Evolutionary conservation across 2,888 invertebrate species (phyloP), one percentile per base, ranked within the genome.

Genomic region (Amorpha juglandis): DNA sequence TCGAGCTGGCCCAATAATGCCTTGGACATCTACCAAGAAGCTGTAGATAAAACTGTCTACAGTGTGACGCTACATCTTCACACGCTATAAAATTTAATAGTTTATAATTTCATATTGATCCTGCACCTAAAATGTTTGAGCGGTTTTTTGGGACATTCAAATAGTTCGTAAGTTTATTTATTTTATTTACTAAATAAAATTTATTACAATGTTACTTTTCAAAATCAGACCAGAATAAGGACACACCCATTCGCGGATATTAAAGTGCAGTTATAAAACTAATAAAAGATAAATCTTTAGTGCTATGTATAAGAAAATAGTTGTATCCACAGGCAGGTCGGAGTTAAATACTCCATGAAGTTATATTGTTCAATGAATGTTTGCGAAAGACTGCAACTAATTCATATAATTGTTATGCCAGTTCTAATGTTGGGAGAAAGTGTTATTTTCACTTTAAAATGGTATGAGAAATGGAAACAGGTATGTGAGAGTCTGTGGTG

Each of bases 241-340:
- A 62, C 62, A n/a, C 45, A 27, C 6, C 14, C 38, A 7, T 62
- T 45, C 52, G 16, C 45, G 27, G 45, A 62, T 62, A 62, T 50
- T 63, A 48, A 63, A 64, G 38, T 63, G 64, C 63, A 67, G 58
- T 67, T 63, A 63, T 63, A 65, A 67, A 63, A 67, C 50, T 62
- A 69, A 67, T 67, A 67, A 64, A 69, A 64, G 51, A 63, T 65
- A 38, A 53, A 65, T 65, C 38, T 48, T 33, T 2, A 55, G 51
- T 63, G 27, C 58, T 50, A 68, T 50, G 51, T 42, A 50, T 55
- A 63, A 63, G 27, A 27, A 27, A 62, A 62, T 66, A 52, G 52
- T 27, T 63, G 45, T 63, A 66, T 66, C 45, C 14, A 45, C 21
- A 8, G 27, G 2, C 2, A 52, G 52, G 11, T 52, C 52, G 14